phyloP scores from a whole-genome alignment of 2,888 invertebrate species.

The Amblyjoppa fuscipennis region DNA sequence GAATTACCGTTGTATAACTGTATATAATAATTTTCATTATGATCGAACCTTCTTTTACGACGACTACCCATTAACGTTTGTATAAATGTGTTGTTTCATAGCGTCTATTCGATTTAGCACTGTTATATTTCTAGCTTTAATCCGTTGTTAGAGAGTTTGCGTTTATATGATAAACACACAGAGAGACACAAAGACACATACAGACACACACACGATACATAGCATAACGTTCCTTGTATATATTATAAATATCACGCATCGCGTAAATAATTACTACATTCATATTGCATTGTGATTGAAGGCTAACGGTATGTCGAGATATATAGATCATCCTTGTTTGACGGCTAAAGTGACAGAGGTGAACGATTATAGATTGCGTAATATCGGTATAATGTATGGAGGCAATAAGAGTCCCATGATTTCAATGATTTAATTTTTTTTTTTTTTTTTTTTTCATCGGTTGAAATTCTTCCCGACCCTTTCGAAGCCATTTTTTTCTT shows the following conservation, averaged over 20 bases:
- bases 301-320: conserved; percentile 57
- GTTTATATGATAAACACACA: conserved; percentile 56
- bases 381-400: conserved; percentile 39
- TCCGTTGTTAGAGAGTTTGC: conserved; percentile 72
- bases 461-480: conserved; percentile 32
- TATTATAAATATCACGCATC: conserved; percentile 76
- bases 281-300: conserved; percentile 72
- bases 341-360: conserved; percentile 47
- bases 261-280: conserved; percentile 65
- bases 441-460: background rate
- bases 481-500: conserved; percentile 15
- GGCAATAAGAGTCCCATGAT: conserved; percentile 59
- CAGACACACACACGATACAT: conserved; percentile 68
- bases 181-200: conserved; percentile 19
- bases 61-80: conserved; percentile 75
- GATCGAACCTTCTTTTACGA: conserved; percentile 75
- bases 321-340: conserved; percentile 42
- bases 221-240: conserved; percentile 77
- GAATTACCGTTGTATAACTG: conserved; percentile 73
- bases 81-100: conserved; percentile 79
- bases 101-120: conserved; percentile 78
- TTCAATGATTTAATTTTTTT: conserved; percentile 18
- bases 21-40: conserved; percentile 68
- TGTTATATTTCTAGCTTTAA: conserved; percentile 78
- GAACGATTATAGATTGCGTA: conserved; percentile 28